Conservation (phyloP, 1,140 invertebrate species). For the Papilio polyxenes region DNA sequence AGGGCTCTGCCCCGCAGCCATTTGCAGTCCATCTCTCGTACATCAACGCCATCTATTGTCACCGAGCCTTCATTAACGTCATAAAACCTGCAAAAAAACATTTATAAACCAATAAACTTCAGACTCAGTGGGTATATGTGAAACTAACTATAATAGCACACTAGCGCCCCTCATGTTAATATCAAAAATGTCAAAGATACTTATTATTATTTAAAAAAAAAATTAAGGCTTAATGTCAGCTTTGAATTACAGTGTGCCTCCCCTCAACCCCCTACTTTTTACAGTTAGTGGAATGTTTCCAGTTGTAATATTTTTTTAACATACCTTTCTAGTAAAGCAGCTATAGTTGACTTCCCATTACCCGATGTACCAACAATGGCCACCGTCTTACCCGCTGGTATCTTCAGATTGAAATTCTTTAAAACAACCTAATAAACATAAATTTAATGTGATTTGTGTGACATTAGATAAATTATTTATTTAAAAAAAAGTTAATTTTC, state of each 20-base stretch:
- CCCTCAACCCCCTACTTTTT: too few species aligned
- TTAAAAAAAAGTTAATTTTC: too few species aligned
- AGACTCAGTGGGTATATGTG: too few species aligned
- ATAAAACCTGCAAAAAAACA: slow-evolving; percentile 86
- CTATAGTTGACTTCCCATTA: slow-evolving; percentile 95
- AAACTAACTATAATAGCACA: too few species aligned
- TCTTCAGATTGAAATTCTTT: slow-evolving; percentile 89
- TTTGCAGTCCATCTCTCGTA: slow-evolving; percentile 88
- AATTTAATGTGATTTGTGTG: neutral
- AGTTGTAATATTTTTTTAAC: neutral
- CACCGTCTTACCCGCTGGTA: slow-evolving; percentile 93
- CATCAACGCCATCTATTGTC: slow-evolving; percentile 89
- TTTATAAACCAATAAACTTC: too few species aligned
- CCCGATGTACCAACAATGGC: slow-evolving; percentile 95
- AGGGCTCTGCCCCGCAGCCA: slow-evolving; percentile 92
- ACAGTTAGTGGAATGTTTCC: too few species aligned
- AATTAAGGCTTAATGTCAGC: too few species aligned
- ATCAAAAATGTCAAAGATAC: too few species aligned
- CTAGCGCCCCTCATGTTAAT: too few species aligned
- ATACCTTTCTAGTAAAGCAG: slow-evolving; percentile 90
- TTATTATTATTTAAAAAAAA: too few species aligned
- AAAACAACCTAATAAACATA: slow-evolving; percentile 83
- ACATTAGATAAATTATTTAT: too few species aligned
- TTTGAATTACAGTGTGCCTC: too few species aligned
- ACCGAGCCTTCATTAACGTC: slow-evolving; percentile 89